These are phyloP conservation scores for Picus viridis DNA, from an alignment of 2,797 vertebrate species.

Conservation along the genomic window DNA sequence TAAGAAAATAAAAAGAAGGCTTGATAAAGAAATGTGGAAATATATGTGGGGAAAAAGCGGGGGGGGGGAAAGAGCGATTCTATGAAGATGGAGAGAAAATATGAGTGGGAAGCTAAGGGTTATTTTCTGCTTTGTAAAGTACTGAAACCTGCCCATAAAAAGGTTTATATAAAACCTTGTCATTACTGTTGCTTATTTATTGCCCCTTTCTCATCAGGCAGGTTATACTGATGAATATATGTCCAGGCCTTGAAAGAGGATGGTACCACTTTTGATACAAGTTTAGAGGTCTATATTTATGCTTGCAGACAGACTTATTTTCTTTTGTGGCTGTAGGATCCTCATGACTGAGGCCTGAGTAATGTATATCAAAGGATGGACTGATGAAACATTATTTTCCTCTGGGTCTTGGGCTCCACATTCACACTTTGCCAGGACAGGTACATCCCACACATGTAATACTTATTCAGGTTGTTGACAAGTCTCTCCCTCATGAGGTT, in stretches of 20 bases:
- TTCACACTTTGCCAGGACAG: neutral
- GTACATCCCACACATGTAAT: neutral
- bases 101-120: neutral
- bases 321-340: neutral
- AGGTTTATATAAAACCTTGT: neutral
- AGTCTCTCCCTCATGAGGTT: neutral
- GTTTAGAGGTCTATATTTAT: neutral
- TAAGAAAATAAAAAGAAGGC: neutral
- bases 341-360: neutral
- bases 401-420: accelerated
- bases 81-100: neutral
- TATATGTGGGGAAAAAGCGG: neutral
- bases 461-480: accelerated
- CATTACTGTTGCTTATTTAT: neutral
- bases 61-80: neutral
- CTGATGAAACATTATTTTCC: neutral
- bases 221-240: neutral
- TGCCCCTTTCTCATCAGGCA: neutral
- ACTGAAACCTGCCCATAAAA: neutral
- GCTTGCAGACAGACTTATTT: neutral
- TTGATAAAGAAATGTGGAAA: neutral
- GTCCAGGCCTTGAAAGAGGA: neutral
- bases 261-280: neutral
- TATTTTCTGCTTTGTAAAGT: neutral
- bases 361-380: neutral